phyloP scores from a whole-genome alignment of 2,113 vertebrate genomes.

The Chauna torquata region DNA sequence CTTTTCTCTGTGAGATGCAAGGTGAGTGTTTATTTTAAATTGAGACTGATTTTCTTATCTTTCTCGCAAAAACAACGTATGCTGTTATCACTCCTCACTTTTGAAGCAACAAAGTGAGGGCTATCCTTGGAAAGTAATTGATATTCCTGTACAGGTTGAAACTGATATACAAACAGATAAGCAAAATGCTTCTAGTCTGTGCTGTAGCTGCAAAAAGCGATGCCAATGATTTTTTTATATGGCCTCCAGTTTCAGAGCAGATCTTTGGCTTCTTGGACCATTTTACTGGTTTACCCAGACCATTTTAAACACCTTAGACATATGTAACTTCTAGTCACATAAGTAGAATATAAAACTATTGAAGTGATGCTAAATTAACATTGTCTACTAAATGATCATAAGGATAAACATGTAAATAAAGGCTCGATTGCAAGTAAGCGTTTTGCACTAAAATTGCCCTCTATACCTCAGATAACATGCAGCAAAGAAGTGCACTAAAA shows the following conservation, averaged over 20 bases:
- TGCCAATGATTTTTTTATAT: not conserved
- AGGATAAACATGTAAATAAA: not conserved
- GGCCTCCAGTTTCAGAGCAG: not conserved
- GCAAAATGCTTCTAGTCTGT: not conserved
- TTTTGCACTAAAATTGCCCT: not conserved
- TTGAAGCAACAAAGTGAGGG: slow-evolving; percentile 26
- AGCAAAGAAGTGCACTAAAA: not conserved
- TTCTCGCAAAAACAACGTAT: no score
- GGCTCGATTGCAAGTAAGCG: not conserved
- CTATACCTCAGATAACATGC: not conserved
- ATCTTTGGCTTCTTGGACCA: not conserved
- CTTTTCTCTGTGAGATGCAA: slow-evolving; percentile 37
- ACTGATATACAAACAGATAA: slow-evolving; percentile 26
- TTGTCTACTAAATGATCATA: not conserved
- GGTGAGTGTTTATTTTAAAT: slow-evolving; percentile 41
- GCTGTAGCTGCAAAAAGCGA: not conserved
- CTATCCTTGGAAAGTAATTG: slow-evolving; percentile 34
- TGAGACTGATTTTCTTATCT: not conserved
- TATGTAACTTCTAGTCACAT: not conserved
- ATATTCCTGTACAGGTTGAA: slow-evolving; percentile 58
- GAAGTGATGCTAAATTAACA: not conserved
- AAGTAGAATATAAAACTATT: not conserved
- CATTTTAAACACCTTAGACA: not conserved
- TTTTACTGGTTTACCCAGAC: not conserved
- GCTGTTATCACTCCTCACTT: slow-evolving; percentile 6